Evolutionary conservation across 2,113 vertebrate genomes (phyloP), one percentile per base, ranked within the genome.

Genomic region (Eira barbara): DNA sequence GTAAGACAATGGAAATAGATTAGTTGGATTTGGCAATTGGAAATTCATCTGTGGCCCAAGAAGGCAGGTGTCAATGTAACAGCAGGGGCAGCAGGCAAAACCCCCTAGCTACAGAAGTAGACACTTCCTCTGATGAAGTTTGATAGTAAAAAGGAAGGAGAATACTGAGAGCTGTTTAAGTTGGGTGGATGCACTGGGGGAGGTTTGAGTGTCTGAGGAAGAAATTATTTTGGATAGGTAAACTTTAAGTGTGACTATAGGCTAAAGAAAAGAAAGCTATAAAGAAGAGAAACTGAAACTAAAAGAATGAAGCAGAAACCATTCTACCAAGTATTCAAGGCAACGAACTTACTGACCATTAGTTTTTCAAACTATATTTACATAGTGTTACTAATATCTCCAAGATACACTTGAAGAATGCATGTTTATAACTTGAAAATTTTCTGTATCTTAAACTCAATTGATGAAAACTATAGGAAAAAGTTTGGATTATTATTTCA

Each of bases 401-500:
- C 59, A 20, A 95, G 6, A 39, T 57, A 94, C 4, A 15, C 13
- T 76, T 79, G n/a, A 88, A 61, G 23, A 87, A 74, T 36, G 61
- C 2, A 71, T 49, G 36, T 89, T 76, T 57, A 8, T 55, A 93
- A 67, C 63, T 25, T 93, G 52, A 91, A 96, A 79, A 57, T 89
- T 20, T 94, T 23, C 42, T 78, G 2, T 59, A 57, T 55, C 49
- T 89, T 89, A 27, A 92, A 90, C 13, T 91, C 34, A 69, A 65
- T 39, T 6, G 52, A 55, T 78, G n/a, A 71, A 93, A 89, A 80
- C 17, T 31, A n/a, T 3, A 82, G 34, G 10, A 73, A 20, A 73
- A 80, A 63, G 55, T 88, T 71, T 94, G 45, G 4, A 52, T 76
- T 79, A 39, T 90, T 55, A 71, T 85, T 92, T 96, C 20, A 94